A percentile compares a stretch with the other conserved stretches of the same genome.
These are phyloP conservation scores for Charanyca ferruginea DNA, from an alignment of 2,888 invertebrate species.

Conservation along the genomic window DNA sequence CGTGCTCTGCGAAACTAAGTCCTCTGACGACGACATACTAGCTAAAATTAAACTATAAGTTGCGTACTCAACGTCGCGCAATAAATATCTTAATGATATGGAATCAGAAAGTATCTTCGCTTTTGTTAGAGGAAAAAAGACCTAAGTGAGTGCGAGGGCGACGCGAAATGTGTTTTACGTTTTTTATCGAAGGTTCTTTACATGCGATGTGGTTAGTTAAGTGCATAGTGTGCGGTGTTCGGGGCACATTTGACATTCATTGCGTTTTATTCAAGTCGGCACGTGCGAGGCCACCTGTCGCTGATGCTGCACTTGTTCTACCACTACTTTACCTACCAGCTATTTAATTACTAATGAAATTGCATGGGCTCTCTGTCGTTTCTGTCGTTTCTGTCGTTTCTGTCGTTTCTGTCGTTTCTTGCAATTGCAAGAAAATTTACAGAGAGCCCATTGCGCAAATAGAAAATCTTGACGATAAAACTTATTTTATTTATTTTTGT, in stretches of 20 bases:
- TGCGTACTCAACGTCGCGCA: slow-evolving; percentile 73
- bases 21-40: slow-evolving; percentile 75
- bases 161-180: slow-evolving; percentile 73
- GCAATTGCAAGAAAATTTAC: slow-evolving; percentile 32
- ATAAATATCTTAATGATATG: slow-evolving; percentile 91
- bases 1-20: slow-evolving; percentile 76
- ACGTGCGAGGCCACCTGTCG: slow-evolving; percentile 90
- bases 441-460: neutral
- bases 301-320: slow-evolving; percentile 83
- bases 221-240: slow-evolving; percentile 66
- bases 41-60: slow-evolving; percentile 80
- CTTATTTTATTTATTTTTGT: slow-evolving; percentile 3
- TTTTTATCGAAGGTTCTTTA: slow-evolving; percentile 71
- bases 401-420: no score
- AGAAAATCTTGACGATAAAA: slow-evolving; percentile 19
- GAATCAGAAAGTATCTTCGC: slow-evolving; percentile 89
- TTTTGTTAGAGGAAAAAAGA: slow-evolving; percentile 69
- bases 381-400: no score
- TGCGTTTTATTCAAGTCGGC: slow-evolving; percentile 88
- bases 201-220: slow-evolving; percentile 45
- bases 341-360: slow-evolving; percentile 67
- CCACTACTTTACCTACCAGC: slow-evolving; percentile 49
- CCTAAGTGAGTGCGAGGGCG: slow-evolving; percentile 69
- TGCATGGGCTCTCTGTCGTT: no score
- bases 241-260: slow-evolving; percentile 88